Conservation (phyloP, 1,140 invertebrate genomes). For the Solenopsis invicta region DNA sequence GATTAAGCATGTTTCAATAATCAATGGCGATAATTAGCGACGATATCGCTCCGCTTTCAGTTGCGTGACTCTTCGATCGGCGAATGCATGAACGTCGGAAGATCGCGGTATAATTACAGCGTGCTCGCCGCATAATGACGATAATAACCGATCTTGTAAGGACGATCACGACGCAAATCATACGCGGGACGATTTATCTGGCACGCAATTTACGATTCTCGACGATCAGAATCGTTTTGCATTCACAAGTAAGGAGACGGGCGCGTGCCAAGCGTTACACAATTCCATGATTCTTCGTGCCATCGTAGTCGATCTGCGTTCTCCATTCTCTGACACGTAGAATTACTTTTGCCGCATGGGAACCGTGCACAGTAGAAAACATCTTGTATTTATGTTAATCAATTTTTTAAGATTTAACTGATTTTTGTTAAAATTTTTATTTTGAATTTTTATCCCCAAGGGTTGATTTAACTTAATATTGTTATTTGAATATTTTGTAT, state of each 20-base stretch:
- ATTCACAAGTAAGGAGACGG: background rate
- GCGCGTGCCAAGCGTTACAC: conserved; percentile 55
- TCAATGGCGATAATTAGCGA: background rate
- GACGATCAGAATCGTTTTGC: conserved; percentile 1
- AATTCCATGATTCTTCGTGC: conserved; percentile 29
- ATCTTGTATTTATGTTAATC: no score
- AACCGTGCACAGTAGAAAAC: background rate
- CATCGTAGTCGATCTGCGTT: background rate
- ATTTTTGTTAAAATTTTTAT: no score
- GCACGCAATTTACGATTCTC: conserved; percentile 23
- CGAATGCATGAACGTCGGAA: background rate
- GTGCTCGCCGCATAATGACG: conserved; percentile 12
- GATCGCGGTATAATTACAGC: conserved; percentile 15
- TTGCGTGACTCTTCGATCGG: conserved; percentile 7
- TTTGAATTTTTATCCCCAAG: no score
- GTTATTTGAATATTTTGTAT: no score
- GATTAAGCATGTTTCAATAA: background rate
- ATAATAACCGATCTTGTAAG: background rate
- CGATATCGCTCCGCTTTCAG: background rate
- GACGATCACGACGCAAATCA: conserved; percentile 17
- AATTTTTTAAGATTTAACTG: no score
- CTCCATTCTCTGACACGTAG: no score
- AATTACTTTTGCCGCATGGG: conserved; percentile 4
- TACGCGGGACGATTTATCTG: conserved; percentile 22
- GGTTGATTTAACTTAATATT: no score